Evolutionary conservation across 2,113 vertebrate genomes (phyloP), one percentile per base, ranked within the genome.

Genomic region (Aramus guarauna): DNA sequence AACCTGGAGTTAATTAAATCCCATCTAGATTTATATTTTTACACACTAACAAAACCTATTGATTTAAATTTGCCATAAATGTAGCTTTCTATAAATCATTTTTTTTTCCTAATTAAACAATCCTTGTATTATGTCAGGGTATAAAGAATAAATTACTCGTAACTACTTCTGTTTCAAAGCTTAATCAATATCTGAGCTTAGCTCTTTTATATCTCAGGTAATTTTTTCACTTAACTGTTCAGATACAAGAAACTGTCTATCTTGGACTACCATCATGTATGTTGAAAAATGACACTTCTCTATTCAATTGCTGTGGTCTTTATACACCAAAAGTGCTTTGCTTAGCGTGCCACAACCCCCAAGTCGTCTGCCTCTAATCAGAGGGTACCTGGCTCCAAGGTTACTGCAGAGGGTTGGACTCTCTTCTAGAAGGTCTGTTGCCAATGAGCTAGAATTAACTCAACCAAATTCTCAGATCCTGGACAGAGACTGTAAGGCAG

Each of bases 61-160:
- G 74, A 85, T 92, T 96, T 76, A 82, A 83, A 50, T 29, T 67
- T 36, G 4, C 55, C 68, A 66, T 63, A 80, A 86, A 84, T 15
- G 84, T 30, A 30, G 48, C 59, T 36, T 92, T 69, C 92, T 85
- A 72, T 83, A 94, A 90, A 85, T 79, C 47, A 78, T 78, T 67
- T 73, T 80, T 73, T 80, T 77, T 66, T 68, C 75, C 79, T 96
- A 88, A 96, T 95, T 85, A 80, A 90, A 83, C 41, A 73, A 59
- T 88, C 92, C 50, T 71, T 88, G 59, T 73, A 82, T 88, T 66
- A n/a, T 76, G 53, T 50, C 85, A 68, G n/a, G 11, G 5, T 21
- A 37, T 58, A 62, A 91, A 55, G 81, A 82, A 94, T 79, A 86
- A 66, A 80, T 92, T 79, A 55, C 26, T 58, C 55, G 85, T 69